Percentiles rank a stretch among this genome's conserved stretches.
phyloP scores from a whole-genome alignment of 2,113 vertebrate species.

The Campylomormyrus numenius region DNA sequence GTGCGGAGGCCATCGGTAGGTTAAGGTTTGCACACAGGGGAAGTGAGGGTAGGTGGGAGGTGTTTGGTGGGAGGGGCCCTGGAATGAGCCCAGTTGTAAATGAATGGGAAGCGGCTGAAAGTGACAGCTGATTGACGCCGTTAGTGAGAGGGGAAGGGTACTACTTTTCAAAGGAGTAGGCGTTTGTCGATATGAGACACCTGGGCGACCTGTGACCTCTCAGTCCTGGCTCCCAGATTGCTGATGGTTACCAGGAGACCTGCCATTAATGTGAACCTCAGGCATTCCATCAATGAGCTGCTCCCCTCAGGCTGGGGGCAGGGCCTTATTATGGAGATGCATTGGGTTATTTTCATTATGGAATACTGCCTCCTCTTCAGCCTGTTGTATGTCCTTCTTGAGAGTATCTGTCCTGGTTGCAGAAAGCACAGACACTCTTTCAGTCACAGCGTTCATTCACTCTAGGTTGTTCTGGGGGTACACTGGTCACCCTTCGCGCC shows the following conservation, averaged over 20 bases:
- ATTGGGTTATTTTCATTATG: background rate
- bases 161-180: constrained; percentile 27
- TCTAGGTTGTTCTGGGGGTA: background rate
- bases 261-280: constrained; percentile 40
- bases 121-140: constrained; percentile 44
- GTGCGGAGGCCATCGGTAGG: background rate
- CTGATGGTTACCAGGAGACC: constrained; percentile 45
- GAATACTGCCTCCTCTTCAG: background rate
- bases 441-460: background rate
- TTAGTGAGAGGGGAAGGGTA: constrained; percentile 23
- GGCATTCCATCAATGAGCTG: constrained; percentile 54
- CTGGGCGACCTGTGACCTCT: constrained; percentile 57
- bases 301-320: background rate
- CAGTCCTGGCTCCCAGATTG: constrained; percentile 50
- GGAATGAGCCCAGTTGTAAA: constrained; percentile 54
- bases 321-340: background rate
- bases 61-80: constrained; percentile 29
- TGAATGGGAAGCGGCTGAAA: constrained; percentile 53
- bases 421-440: background rate
- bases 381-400: background rate
- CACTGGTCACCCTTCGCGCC: background rate
- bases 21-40: background rate
- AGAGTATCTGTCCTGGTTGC: background rate
- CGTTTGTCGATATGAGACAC: constrained; percentile 37
- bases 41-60: constrained; percentile 32